Base-by-base conservation (phyloP, 2,113 vertebrate species). In the Rhinopomastus cyanomelas region DNA sequence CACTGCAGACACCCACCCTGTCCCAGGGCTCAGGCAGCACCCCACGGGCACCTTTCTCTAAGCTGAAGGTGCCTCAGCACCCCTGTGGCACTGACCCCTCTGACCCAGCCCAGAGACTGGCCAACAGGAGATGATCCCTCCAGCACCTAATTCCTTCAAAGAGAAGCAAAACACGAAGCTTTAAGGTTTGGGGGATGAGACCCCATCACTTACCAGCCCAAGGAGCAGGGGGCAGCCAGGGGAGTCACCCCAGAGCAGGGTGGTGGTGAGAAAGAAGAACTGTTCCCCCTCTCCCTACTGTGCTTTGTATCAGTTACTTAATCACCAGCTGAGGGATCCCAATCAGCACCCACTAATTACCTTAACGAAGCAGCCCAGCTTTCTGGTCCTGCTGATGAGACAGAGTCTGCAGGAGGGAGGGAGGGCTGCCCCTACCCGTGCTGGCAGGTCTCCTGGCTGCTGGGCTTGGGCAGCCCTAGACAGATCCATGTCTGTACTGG, bases 251-350 rank as follows among this genome's bases (percentile, higher is more conserved):
- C 29, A 23, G 36, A 5, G 21, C 5, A 0, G 1, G 1, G 14
- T 8, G 4, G 8, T 3, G 32, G 1, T 5, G 8, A n/a, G 42
- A 8, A 2, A 23, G 18, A 32, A 8, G 8, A 60, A 11, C 39
- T 4, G 2, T 1, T 9, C 29, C 9, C 0, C 22, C 46, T 1
- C 12, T 5, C 26, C 16, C 36, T 0, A 0, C 53, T 13, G 3
- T 25, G 46, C 36, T 85, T 1, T 23, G 1, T 32, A 64, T 76
- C 71, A 79, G 61, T 71, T 49, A 72, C 26, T 75, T 64, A 52
- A 87, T 76, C 79, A 73, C 39, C 0, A 0, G 42, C 21, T 19
- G 32, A 82, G 62, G 90, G 64, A 73, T 66, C 64, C 85, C 72
- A 73, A 42, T 87, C 88, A 89, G 55, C 64, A 77, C 48, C 27